These are phyloP conservation scores for Trialeurodes vaporariorum DNA, from an alignment of 1,140 invertebrate genomes.

Conservation along the genomic window DNA sequence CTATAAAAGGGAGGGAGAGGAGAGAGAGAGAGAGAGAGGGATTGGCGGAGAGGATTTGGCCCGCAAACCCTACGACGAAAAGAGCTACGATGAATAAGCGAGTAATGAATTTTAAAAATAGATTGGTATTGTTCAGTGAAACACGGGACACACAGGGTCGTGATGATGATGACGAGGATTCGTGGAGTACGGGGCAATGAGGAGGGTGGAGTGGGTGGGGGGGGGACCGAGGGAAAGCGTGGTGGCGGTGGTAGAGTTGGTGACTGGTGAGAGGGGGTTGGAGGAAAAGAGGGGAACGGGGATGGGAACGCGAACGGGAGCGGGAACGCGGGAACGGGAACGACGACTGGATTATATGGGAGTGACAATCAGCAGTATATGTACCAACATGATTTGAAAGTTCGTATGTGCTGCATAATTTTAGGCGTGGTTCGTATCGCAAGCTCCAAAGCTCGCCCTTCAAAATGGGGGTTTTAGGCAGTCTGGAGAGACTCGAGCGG, in stretches of 20 bases:
- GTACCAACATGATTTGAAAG: not conserved
- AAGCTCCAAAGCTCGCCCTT: not conserved
- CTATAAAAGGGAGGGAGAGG: not conserved
- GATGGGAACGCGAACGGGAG: not conserved
- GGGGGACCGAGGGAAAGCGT: no score
- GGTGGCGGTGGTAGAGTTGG: no score
- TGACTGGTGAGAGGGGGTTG: not conserved
- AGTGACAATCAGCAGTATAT: not conserved
- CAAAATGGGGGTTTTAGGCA: no score
- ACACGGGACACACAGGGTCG: not conserved
- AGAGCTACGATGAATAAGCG: not conserved
- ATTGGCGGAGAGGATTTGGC: not conserved
- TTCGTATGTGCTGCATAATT: not conserved
- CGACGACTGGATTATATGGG: not conserved
- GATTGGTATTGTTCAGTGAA: not conserved
- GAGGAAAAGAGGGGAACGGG: not conserved
- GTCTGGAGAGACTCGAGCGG: no score
- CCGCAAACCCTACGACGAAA: not conserved
- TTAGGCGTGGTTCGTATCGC: not conserved
- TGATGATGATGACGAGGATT: not conserved
- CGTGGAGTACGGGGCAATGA: not conserved
- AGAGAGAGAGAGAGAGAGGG: not conserved
- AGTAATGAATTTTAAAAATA: slow-evolving; percentile 1
- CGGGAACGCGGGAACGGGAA: not conserved
- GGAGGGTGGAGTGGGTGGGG: no score